These are phyloP conservation scores for Coccyzus lansbergi DNA, from an alignment of 2,797 vertebrate species.

Conservation along the genomic window DNA sequence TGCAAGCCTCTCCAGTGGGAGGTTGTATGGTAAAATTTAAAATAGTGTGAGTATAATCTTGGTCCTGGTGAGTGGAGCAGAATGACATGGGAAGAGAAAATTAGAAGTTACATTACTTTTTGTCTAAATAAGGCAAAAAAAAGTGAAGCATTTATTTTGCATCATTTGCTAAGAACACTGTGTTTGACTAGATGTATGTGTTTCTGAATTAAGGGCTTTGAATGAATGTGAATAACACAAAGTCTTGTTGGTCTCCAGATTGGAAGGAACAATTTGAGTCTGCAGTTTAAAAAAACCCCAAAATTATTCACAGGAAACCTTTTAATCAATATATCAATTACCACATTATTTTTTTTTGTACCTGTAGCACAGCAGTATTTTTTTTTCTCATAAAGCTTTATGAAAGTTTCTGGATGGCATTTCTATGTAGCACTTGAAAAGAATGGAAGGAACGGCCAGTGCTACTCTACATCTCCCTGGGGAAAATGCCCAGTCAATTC, in stretches of 20 bases:
- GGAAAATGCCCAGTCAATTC: neutral
- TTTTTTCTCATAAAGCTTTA: neutral
- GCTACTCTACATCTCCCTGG: neutral
- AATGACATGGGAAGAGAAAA: neutral
- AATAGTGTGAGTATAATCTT: neutral
- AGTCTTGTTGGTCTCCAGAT: neutral
- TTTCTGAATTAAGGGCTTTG: neutral
- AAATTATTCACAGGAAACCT: neutral
- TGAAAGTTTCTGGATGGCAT: neutral
- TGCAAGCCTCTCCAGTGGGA: neutral
- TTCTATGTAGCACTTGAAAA: neutral
- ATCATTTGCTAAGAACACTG: neutral
- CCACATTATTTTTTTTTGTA: neutral
- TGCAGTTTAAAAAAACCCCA: neutral
- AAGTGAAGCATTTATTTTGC: neutral
- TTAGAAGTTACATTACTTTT: neutral
- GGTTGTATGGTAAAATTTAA: neutral
- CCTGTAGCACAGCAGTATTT: neutral
- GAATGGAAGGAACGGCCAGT: neutral
- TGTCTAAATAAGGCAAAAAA: neutral
- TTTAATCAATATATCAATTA: constrained; percentile 1
- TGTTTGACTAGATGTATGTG: neutral
- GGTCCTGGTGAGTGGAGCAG: neutral
- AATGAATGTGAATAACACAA: neutral
- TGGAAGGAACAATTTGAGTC: neutral